These are phyloP conservation scores for Drosophila nr. fundita DNA, from an alignment of 2,888 invertebrate genomes.

Conservation along the genomic window DNA sequence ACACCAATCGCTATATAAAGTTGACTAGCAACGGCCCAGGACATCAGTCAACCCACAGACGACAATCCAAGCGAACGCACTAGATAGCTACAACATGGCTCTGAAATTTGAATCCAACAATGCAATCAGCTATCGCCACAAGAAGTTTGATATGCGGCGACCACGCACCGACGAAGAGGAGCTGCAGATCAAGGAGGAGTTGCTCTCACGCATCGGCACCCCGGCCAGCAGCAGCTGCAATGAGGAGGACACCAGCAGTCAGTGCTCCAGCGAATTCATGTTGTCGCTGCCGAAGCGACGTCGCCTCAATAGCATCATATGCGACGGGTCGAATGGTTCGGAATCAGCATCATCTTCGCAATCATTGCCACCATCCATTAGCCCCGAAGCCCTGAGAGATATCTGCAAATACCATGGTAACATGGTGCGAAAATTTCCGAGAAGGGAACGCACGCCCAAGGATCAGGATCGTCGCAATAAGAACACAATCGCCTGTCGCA, in stretches of 20 bases:
- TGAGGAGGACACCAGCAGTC: conserved; percentile 48
- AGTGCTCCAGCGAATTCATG: conserved; percentile 50
- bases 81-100: conserved; percentile 12
- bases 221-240: conserved; percentile 25
- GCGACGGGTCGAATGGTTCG: conserved; percentile 28
- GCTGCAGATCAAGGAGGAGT: conserved; percentile 51
- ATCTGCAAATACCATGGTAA: conserved; percentile 82
- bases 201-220: conserved; percentile 37
- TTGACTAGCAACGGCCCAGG: conserved; percentile 36
- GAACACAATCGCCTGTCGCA: conserved; percentile 82
- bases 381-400: conserved; percentile 62
- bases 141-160: conserved; percentile 72
- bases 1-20: conserved; percentile 51
- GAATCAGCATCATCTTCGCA: conserved; percentile 51
- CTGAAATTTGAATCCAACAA: conserved; percentile 17
- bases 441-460: conserved; percentile 80
- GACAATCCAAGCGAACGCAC: conserved; percentile 26
- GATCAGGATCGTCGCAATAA: conserved; percentile 83
- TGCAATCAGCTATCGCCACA: conserved; percentile 68
- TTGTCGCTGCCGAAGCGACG: conserved; percentile 47
- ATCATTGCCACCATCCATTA: conserved; percentile 54
- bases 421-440: conserved; percentile 83
- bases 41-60: conserved; percentile 52
- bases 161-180: conserved; percentile 24
- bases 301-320: conserved; percentile 44